Conservation (phyloP, 2,797 vertebrate genomes). For the Vultur gryphus region DNA sequence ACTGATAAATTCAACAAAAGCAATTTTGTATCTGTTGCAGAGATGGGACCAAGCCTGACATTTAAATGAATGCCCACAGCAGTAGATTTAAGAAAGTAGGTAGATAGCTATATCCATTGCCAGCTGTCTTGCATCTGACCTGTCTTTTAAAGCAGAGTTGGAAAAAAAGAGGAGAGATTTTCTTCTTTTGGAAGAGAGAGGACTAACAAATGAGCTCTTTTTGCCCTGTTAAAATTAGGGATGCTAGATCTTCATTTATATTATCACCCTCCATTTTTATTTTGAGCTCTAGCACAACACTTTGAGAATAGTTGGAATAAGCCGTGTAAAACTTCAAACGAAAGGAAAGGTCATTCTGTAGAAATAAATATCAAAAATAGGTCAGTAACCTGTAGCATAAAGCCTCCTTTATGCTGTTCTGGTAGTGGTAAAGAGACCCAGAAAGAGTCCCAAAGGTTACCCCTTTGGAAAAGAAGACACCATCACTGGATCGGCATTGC, state of each 20-base stretch:
- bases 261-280: not conserved
- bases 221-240: not conserved
- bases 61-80: not conserved
- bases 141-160: not conserved
- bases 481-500: not conserved
- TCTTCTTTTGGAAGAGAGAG: not conserved
- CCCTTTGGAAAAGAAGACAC: not conserved
- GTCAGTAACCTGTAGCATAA: not conserved
- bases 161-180: not conserved
- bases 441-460: not conserved
- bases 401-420: not conserved
- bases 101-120: not conserved
- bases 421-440: not conserved
- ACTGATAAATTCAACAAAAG: not conserved
- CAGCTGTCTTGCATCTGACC: not conserved
- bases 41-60: not conserved
- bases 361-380: not conserved
- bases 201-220: not conserved
- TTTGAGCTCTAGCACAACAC: not conserved
- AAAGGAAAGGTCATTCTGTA: not conserved
- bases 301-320: not conserved
- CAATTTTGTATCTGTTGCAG: not conserved
- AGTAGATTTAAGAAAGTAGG: not conserved
- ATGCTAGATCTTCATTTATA: not conserved
- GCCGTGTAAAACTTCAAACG: not conserved